Percentiles rank a stretch among this genome's conserved stretches.
phyloP scores from a whole-genome alignment of 2,888 invertebrate species.

The Cabera pusaria region DNA sequence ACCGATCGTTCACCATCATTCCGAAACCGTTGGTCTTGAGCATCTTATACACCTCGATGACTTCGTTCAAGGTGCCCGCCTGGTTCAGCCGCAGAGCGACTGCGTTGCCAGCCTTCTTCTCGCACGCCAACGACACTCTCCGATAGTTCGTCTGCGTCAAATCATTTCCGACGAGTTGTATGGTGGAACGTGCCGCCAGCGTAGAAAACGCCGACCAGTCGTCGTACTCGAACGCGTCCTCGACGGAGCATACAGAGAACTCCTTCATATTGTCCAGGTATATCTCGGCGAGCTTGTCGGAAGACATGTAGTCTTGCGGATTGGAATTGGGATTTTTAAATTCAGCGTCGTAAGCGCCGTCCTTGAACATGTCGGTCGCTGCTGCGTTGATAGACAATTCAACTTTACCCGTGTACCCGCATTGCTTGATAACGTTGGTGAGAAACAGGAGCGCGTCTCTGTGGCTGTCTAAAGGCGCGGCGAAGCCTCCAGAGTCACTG shows the following conservation, averaged over 20 bases:
- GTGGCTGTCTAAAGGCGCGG: conserved; percentile 96
- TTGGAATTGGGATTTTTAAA: conserved; percentile 98
- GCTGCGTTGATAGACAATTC: conserved; percentile 99
- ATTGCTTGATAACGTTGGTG: conserved; percentile 93
- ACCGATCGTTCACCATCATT: conserved; percentile 72
- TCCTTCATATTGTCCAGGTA: conserved; percentile 95
- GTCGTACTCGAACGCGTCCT: conserved; percentile 99
- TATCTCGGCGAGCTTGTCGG: conserved; percentile 92
- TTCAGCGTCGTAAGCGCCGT: conserved; percentile 95
- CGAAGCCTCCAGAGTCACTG: conserved; percentile 98
- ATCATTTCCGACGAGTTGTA: conserved; percentile 96
- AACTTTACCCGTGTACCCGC: conserved; percentile 95
- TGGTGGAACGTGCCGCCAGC: conserved; percentile 86
- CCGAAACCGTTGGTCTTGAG: conserved; percentile 99
- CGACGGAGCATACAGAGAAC: conserved; percentile 96
- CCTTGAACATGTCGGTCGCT: conserved; percentile 96
- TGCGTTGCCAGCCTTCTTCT: conserved; percentile 97
- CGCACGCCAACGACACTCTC: conserved; percentile 94
- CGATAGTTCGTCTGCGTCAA: conserved; percentile 96
- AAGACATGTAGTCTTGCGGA: conserved; percentile 90
- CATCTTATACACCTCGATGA: conserved; percentile 96
- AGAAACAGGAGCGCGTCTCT: conserved; percentile 95
- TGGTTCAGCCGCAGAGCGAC: conserved; percentile 97
- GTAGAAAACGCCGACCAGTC: conserved; percentile 98
- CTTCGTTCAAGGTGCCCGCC: conserved; percentile 97